These are phyloP conservation scores for Battus philenor DNA, from an alignment of 1,140 invertebrate genomes.

Conservation along the genomic window DNA sequence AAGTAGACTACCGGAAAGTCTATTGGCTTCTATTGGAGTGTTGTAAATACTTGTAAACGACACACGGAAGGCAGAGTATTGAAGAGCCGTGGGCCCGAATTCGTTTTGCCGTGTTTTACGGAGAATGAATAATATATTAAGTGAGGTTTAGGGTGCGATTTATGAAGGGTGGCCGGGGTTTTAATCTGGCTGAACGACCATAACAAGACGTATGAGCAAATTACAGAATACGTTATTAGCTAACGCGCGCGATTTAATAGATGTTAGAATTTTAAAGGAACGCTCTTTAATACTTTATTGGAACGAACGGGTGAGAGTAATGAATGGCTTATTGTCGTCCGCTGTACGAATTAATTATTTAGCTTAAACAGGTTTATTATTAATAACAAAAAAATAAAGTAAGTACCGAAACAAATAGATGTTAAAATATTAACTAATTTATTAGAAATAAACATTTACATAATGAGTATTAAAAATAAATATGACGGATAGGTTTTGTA, in stretches of 20 bases:
- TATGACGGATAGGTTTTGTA: too few species aligned
- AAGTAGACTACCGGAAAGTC: too few species aligned
- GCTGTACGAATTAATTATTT: not conserved
- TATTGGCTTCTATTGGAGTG: too few species aligned
- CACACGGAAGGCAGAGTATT: constrained; percentile 24
- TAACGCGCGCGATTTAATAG: constrained; percentile 53
- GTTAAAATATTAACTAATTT: too few species aligned
- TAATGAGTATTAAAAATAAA: too few species aligned
- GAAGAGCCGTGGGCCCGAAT: constrained; percentile 44
- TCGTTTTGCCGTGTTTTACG: constrained; percentile 49
- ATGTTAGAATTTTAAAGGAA: constrained; percentile 46
- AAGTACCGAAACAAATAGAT: too few species aligned
- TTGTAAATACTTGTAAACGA: constrained; percentile 34
- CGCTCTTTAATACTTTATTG: constrained; percentile 7
- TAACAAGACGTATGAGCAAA: constrained; percentile 69
- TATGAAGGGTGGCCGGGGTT: constrained; percentile 65
- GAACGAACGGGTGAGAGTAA: not conserved
- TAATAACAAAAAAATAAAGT: too few species aligned
- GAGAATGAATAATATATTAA: constrained; percentile 58
- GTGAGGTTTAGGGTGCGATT: constrained; percentile 55
- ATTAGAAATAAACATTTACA: too few species aligned
- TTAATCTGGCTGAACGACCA: constrained; percentile 67
- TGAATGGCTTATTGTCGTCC: not conserved
- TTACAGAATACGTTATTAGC: constrained; percentile 66
- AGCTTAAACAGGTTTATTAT: not conserved